Percentiles rank a stretch among this genome's conserved stretches.
Evolutionary conservation across 1,140 invertebrate genomes (phyloP).

Genomic region (Drosophila suzukii): DNA sequence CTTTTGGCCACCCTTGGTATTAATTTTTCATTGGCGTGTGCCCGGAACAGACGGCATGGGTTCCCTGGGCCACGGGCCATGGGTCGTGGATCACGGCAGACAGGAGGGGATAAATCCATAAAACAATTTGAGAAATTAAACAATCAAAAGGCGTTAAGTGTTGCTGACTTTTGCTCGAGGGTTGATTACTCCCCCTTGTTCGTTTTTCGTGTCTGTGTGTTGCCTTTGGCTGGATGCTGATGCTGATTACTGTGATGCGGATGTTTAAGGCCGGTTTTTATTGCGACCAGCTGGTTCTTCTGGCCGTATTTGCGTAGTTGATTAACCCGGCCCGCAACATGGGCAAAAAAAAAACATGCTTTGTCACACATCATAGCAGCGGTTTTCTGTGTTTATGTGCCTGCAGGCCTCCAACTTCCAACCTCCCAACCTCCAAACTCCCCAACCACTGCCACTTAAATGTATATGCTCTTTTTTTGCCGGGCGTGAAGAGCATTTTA

Average conservation of each 20-base stretch:
- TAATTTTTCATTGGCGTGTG: constrained; percentile 82
- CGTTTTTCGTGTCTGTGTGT: too few species aligned
- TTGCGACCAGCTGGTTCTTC: constrained; percentile 52
- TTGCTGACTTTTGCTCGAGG: constrained; percentile 66
- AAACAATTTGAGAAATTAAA: constrained; percentile 83
- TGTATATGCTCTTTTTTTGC: constrained; percentile 8
- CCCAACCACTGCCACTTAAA: not conserved
- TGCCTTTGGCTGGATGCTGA: too few species aligned
- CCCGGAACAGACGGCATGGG: constrained; percentile 36
- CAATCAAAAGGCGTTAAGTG: constrained; percentile 83
- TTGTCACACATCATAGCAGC: constrained; percentile 43
- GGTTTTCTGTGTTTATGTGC: constrained; percentile 38
- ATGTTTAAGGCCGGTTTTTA: constrained; percentile 39
- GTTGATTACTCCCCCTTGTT: constrained; percentile 8
- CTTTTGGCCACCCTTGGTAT: constrained; percentile 44
- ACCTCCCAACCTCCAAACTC: not conserved
- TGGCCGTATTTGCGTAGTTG: constrained; percentile 68
- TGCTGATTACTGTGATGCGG: constrained; percentile 19
- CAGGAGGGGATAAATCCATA: constrained; percentile 72
- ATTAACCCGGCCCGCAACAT: constrained; percentile 56
- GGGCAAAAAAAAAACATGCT: constrained; percentile 20
- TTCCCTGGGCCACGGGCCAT: too few species aligned
- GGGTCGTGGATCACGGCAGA: not conserved
- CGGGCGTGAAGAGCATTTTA: constrained; percentile 36
- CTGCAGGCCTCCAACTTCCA: too few species aligned